phyloP scores from a whole-genome alignment of 2,113 vertebrate genomes.

The Ovibos moschatus region DNA sequence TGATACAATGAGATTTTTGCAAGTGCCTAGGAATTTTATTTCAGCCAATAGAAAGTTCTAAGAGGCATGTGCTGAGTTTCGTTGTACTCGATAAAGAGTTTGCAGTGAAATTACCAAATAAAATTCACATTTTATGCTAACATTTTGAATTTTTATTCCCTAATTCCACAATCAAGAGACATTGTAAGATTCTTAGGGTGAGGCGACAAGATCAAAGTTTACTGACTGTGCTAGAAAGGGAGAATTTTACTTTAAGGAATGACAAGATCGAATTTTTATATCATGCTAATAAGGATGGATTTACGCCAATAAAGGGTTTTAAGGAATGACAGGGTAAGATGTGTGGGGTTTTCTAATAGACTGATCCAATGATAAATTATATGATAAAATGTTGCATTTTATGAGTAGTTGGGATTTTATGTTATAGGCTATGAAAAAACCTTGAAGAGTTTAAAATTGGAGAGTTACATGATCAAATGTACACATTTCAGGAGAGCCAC shows the following conservation, averaged over 20 bases:
- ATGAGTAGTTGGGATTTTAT: constrained; percentile 4
- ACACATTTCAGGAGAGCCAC: neutral
- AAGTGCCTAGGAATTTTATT: neutral
- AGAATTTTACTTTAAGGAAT: constrained; percentile 56
- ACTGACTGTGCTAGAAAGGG: neutral
- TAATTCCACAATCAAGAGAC: neutral
- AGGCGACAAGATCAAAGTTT: neutral
- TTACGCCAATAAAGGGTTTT: neutral
- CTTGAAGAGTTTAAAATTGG: neutral
- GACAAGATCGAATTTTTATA: constrained; percentile 35
- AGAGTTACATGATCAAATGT: neutral
- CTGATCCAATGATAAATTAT: neutral
- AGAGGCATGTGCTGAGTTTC: neutral
- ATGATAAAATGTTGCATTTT: neutral
- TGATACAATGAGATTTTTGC: neutral
- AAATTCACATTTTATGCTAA: constrained; percentile 14
- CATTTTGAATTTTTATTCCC: neutral
- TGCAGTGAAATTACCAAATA: neutral
- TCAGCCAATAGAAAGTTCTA: constrained; percentile 1
- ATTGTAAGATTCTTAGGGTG: neutral
- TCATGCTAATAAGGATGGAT: constrained; percentile 19
- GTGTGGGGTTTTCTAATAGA: neutral
- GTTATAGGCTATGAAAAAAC: neutral
- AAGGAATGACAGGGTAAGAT: neutral
- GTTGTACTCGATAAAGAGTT: neutral